Conservation (phyloP, 35 echinoderm and acorn worm genomes). For the Eucidaris tribuloides region DNA sequence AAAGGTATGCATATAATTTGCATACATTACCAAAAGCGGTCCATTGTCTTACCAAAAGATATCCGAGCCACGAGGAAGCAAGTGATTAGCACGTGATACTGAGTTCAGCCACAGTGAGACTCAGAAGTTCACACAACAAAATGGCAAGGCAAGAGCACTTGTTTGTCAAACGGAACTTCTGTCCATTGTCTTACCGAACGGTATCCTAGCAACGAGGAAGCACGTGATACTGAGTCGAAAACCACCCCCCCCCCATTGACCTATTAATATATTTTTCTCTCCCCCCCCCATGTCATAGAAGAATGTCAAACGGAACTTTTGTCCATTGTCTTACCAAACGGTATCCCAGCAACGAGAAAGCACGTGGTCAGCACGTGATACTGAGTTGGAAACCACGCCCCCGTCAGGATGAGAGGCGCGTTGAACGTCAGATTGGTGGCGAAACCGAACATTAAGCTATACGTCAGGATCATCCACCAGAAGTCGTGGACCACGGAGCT, state of each 20-base stretch:
- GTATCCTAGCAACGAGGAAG: constrained; percentile 83
- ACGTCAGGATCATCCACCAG: constrained; percentile 81
- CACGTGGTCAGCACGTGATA: constrained; percentile 89
- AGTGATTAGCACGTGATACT: no score
- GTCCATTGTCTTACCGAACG: constrained; percentile 75
- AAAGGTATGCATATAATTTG: no score
- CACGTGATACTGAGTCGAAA: constrained; percentile 79
- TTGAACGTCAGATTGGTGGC: constrained; percentile 94
- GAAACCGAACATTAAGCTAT: constrained; percentile 91
- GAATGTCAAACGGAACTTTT: no score
- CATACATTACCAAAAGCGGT: no score
- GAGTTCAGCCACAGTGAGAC: no score
- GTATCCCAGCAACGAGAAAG: constrained; percentile 85
- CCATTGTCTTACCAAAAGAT: no score
- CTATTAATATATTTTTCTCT: no score
- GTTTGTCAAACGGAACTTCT: no score
- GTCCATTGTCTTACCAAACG: constrained; percentile 76
- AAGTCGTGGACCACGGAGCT: constrained; percentile 72
- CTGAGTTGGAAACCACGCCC: constrained; percentile 75
- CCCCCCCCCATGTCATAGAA: no score
- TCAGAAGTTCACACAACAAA: no score
- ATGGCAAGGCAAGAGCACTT: no score
- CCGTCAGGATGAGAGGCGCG: constrained; percentile 79
- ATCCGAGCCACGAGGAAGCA: no score
- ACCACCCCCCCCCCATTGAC: constrained; percentile 94